phyloP scores from a whole-genome alignment of 2,888 invertebrate species.

The Lasioglossum marginatum region DNA sequence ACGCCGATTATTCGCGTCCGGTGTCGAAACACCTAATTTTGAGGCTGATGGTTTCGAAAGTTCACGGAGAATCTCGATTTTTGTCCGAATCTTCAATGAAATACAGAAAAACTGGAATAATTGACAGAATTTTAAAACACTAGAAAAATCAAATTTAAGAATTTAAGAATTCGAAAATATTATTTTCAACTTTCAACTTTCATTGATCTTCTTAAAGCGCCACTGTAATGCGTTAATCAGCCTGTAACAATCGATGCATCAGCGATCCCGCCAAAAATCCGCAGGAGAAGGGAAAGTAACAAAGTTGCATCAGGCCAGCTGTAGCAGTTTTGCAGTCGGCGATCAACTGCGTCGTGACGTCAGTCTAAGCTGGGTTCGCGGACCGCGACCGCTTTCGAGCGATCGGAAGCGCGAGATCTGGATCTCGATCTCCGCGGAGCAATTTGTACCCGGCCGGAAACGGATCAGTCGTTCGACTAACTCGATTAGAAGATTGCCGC shows the following conservation, averaged over 20 bases:
- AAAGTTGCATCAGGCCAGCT: not conserved
- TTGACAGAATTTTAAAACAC: too few species aligned
- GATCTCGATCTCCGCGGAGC: constrained; percentile 12
- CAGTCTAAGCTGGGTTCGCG: not conserved
- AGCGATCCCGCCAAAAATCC: not conserved
- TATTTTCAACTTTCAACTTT: too few species aligned
- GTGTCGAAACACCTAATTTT: not conserved
- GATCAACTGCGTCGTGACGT: not conserved
- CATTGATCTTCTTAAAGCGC: fast-evolving
- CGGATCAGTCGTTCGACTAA: constrained; percentile 21
- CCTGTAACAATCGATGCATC: not conserved
- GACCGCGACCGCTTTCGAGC: constrained; percentile 1
- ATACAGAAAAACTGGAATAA: not conserved
- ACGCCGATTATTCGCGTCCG: constrained; percentile 29
- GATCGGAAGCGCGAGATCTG: constrained; percentile 18
- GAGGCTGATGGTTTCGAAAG: not conserved
- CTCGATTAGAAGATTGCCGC: constrained; percentile 21
- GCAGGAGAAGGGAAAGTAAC: not conserved
- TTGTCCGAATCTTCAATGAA: not conserved
- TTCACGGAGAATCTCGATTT: not conserved
- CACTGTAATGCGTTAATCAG: too few species aligned
- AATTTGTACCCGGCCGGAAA: constrained; percentile 35
- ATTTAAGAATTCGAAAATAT: too few species aligned
- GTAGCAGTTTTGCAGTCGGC: not conserved
- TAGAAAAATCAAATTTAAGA: too few species aligned